phyloP scores from a whole-genome alignment of 2,888 invertebrate species.

The Schizaphis graminum region DNA sequence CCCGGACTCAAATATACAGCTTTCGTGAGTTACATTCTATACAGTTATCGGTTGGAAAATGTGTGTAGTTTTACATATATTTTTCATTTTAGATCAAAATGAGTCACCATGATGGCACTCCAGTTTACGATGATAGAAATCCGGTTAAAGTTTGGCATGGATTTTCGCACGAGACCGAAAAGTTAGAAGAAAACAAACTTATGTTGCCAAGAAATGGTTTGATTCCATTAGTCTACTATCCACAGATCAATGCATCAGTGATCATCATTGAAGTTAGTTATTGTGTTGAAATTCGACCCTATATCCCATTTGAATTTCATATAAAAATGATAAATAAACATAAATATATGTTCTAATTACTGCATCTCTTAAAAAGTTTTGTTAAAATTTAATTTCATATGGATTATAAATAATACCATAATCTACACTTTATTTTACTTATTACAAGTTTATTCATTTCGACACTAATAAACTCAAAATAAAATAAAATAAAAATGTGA shows the following conservation, averaged over 20 bases:
- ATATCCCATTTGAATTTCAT: not conserved
- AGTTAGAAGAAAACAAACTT: slow-evolving; percentile 73
- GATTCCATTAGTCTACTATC: slow-evolving; percentile 76
- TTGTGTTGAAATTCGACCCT: not conserved
- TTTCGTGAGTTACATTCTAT: slow-evolving; percentile 75
- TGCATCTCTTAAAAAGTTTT: not conserved
- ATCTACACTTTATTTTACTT: not conserved
- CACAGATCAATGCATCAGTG: slow-evolving; percentile 76
- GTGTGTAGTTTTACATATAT: slow-evolving; percentile 18
- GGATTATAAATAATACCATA: not conserved
- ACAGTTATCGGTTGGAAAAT: not conserved
- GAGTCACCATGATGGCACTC: slow-evolving; percentile 79
- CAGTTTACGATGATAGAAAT: slow-evolving; percentile 75
- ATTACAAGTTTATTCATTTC: not conserved
- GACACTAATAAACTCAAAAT: not conserved
- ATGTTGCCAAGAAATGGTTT: slow-evolving; percentile 78
- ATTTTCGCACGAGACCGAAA: slow-evolving; percentile 75
- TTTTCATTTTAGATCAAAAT: slow-evolving; percentile 76
- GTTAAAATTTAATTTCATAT: not conserved
- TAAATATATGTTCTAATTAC: not conserved
- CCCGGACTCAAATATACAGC: slow-evolving; percentile 88
- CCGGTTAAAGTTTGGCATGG: slow-evolving; percentile 77
- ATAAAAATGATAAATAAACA: not conserved
- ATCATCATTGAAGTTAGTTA: slow-evolving; percentile 79
- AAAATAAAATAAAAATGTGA: not conserved